Percentiles rank a stretch among this genome's conserved stretches.
phyloP scores from a whole-genome alignment of 2,888 invertebrate genomes.

The Alviniconcha strummeri region DNA sequence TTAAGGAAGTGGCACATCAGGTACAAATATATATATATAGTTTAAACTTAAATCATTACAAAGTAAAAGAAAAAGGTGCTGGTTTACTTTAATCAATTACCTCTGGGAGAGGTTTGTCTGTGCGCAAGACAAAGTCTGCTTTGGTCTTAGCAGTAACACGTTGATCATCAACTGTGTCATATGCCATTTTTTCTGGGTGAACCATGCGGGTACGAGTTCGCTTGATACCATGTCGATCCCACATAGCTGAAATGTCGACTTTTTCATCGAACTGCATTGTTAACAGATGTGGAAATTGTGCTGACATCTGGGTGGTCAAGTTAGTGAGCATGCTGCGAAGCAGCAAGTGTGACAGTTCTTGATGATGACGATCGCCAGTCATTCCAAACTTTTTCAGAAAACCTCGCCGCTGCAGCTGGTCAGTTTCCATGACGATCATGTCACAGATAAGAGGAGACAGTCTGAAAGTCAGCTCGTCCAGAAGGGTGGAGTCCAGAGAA shows the following conservation, averaged over 20 bases:
- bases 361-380: neutral
- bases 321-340: constrained; percentile 38
- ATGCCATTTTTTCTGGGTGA: constrained; percentile 30
- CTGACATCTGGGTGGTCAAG: constrained; percentile 40
- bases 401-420: constrained; percentile 26
- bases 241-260: constrained; percentile 89
- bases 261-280: constrained; percentile 81
- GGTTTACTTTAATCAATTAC: constrained; percentile 52
- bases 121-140: constrained; percentile 83
- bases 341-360: constrained; percentile 8
- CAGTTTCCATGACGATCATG: constrained; percentile 34
- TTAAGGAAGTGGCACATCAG: too few species aligned
- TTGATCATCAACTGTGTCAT: constrained; percentile 33
- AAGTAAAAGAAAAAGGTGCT: too few species aligned
- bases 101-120: constrained; percentile 81
- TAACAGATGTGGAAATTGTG: constrained; percentile 53
- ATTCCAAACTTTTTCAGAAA: constrained; percentile 12
- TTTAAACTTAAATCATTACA: too few species aligned
- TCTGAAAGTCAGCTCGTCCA: constrained; percentile 78
- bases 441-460: constrained; percentile 35
- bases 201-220: constrained; percentile 30
- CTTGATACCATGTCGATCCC: constrained; percentile 76
- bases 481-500: constrained; percentile 72
- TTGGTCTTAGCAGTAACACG: constrained; percentile 12
- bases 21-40: too few species aligned